Base-by-base conservation (phyloP, 2,797 vertebrate species). In the Danio kyathit region DNA sequence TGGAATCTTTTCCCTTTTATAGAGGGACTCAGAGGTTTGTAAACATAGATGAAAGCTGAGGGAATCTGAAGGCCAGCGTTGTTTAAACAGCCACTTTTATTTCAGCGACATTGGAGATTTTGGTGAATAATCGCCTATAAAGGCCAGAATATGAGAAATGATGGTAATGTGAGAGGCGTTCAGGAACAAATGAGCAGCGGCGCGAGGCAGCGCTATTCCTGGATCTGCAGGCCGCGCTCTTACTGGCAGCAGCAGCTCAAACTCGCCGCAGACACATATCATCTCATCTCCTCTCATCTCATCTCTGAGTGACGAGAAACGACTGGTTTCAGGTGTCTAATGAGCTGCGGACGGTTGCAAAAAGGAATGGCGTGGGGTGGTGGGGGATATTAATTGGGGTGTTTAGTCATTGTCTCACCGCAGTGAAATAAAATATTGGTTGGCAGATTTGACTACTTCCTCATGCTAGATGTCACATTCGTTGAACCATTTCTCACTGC, bases 61-160 rank as follows among this genome's bases (percentile, higher is more conserved):
- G 29, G 73, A 82, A 75, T 82, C 79, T 73, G 19, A 57, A 16
- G 56, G 43, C 69, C 17, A 5, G 74, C n/a, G 41, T 44, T 44
- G 17, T 82, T 71, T 70, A 40, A 80, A 41, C 70, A 56, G 21
- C 17, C 78, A 77, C 14, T 74, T 79, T 79, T 74, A 64, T 82
- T 79, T 77, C 70, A 60, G 66, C 9, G 86, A 83, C 82, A 87
- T 66, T 84, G 74, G 79, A 88, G 87, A 85, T 80, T 82, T 85
- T 79, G 66, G 63, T 60, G 69, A 83, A 84, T 84, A 82, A 76
- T 83, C 74, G 75, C 51, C 80, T 9, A 29, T 49, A 56, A 67
- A 51, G 40, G 43, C 16, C 51, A 72, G 14, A 90, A 90, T 88
- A 85, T 43, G 78, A 71, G 82, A 74, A 84, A 88, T 89, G 87